Base-by-base conservation (phyloP, 2,797 vertebrate genomes). In the Sciurus vulgaris region DNA sequence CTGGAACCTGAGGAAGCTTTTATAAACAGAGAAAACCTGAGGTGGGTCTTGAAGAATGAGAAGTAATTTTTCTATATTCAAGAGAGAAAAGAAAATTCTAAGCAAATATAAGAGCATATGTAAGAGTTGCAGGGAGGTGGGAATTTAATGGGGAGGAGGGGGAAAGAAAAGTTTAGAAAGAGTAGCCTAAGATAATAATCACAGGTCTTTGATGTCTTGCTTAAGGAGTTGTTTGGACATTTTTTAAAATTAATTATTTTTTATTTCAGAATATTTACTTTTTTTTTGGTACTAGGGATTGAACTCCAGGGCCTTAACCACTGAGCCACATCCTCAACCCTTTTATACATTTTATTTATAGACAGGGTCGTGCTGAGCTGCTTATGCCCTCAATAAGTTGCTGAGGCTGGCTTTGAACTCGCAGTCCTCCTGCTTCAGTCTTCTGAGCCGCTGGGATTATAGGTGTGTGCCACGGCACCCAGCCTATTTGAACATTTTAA, bases 11-110 rank as follows among this genome's bases (percentile, higher is more conserved):
- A 77, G n/a, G 41, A 91, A 76, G 18, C 11, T 54, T 81, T 90
- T 17, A 67, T 26, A 79, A 89, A 38, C 26, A 61, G 49, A 69
- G 73, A 38, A 87, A 70, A 33, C 6, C n/a, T 72, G 35, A 24
- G 10, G 35, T 89, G 12, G 12, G 28, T 44, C 18, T 51, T 82
- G 3, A 93, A 56, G 5, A 63, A 92, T 56, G 30, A 83, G 7
- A 54, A 89, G 18, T 11, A 72, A 81, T 83, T 91, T 85, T 56
- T 5, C 47, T 69, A 86, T 30, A 88, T 69, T 20, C 7, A 26
- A 44, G 13, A 95, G n/a, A 81, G 22, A 93, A 77, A 81, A 93
- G 47, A n/a, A 79, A 89, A 92, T 24, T 26, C 38, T 41, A 17
- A 35, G 17, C 28, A 70, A 95, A 79, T 14, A 6, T 41, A 85